Evolutionary conservation across 2,888 invertebrate species (phyloP).

Genomic region (Temnothorax rugatulus): DNA sequence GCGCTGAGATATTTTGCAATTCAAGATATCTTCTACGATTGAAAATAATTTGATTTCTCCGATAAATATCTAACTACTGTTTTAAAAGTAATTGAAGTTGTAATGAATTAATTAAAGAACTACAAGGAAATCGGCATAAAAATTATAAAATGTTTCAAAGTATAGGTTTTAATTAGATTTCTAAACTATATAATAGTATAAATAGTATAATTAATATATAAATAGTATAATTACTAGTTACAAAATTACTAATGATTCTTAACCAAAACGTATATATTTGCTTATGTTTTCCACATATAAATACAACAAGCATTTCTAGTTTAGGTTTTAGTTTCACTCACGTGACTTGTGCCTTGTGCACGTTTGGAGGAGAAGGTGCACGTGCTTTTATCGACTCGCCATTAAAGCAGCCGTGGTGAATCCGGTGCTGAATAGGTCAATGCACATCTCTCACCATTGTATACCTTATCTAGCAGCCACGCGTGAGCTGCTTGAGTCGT

Average conservation of each 20-base stretch:
- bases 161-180: slow-evolving; percentile 3
- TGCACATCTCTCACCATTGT: slow-evolving; percentile 76
- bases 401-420: slow-evolving; percentile 78
- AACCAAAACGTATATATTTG: slow-evolving; percentile 30
- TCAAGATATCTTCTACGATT: neutral
- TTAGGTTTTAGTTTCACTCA: slow-evolving; percentile 59
- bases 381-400: slow-evolving; percentile 71
- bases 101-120: neutral
- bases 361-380: slow-evolving; percentile 71
- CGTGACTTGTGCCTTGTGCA: slow-evolving; percentile 63
- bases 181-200: neutral
- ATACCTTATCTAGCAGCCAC: slow-evolving; percentile 54
- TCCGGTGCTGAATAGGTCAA: slow-evolving; percentile 81
- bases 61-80: neutral
- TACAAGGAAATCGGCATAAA: neutral
- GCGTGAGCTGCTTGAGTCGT: slow-evolving; percentile 34
- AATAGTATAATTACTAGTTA: neutral
- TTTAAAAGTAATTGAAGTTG: neutral
- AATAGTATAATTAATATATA: too few relatives aligned
- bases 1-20: neutral
- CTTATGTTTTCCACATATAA: slow-evolving; percentile 34
- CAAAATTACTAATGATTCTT: neutral
- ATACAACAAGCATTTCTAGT: slow-evolving; percentile 19
- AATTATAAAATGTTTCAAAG: neutral
- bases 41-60: neutral